Evolutionary conservation across 2,888 invertebrate genomes (phyloP).

Genomic region (Dromius quadrimaculatus): DNA sequence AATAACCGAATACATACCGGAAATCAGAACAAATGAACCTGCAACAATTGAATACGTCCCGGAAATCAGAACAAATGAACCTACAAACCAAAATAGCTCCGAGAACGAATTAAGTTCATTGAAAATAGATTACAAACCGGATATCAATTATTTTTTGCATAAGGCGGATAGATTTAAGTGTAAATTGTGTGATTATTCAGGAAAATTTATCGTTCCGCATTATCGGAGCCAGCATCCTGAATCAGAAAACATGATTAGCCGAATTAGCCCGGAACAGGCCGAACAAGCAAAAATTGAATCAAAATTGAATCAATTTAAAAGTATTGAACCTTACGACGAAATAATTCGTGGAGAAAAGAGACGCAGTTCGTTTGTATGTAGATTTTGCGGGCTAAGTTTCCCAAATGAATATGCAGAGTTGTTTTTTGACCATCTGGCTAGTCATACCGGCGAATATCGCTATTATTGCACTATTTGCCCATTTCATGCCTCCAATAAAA

Average conservation of each 20-base stretch:
- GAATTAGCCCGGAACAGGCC: conserved; percentile 70
- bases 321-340: conserved; percentile 53
- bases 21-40: no score
- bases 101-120: conserved; percentile 45
- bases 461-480: conserved; percentile 75
- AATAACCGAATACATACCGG: no score
- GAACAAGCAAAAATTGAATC: conserved; percentile 71
- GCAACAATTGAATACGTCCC: no score
- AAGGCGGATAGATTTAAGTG: conserved; percentile 69
- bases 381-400: conserved; percentile 61
- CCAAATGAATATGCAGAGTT: conserved; percentile 59
- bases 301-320: conserved; percentile 57
- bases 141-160: conserved; percentile 67
- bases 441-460: conserved; percentile 84
- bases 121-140: conserved; percentile 57
- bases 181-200: conserved; percentile 72
- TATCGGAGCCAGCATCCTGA: conserved; percentile 75
- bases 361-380: conserved; percentile 59
- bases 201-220: conserved; percentile 75
- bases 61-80: no score
- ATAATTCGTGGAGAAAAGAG: conserved; percentile 55
- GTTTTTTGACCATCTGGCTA: conserved; percentile 80
- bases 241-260: conserved; percentile 75
- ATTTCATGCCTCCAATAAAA: conserved; percentile 58
- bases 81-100: no score